Evolutionary conservation across 2,113 vertebrate species (phyloP).

Genomic region (Thalassoma bifasciatum): DNA sequence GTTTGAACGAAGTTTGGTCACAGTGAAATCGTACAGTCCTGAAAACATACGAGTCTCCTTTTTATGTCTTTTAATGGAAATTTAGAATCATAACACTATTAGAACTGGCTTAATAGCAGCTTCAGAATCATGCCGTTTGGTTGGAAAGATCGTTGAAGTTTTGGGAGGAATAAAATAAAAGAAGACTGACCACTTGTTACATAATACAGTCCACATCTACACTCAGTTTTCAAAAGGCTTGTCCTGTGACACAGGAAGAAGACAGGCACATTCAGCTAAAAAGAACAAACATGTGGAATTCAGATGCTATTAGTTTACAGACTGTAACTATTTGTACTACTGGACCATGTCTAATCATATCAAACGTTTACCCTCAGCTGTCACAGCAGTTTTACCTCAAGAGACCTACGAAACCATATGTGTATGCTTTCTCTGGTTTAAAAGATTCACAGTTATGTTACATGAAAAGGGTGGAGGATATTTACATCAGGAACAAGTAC

Average conservation of each 20-base stretch:
- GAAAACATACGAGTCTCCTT: not conserved
- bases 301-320: not conserved
- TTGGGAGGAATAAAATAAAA: not conserved
- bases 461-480: conserved; percentile 2
- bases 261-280: not conserved
- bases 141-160: too few relatives aligned
- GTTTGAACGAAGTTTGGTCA: not conserved
- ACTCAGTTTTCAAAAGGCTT: not conserved
- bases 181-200: too few relatives aligned
- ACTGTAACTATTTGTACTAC: not conserved
- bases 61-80: not conserved
- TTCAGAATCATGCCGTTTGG: too few relatives aligned
- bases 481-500: conserved; percentile 37
- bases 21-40: not conserved
- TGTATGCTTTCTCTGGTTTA: not conserved
- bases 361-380: not conserved
- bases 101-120: too few relatives aligned
- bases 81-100: too few relatives aligned
- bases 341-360: not conserved
- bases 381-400: conserved; percentile 10
- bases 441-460: conserved; percentile 6
- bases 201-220: not conserved
- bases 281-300: not conserved
- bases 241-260: not conserved
- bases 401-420: not conserved